Evolutionary conservation across 1,140 invertebrate genomes (phyloP), one percentile per base, ranked within the genome.

Genomic region (Ericerus pela): DNA sequence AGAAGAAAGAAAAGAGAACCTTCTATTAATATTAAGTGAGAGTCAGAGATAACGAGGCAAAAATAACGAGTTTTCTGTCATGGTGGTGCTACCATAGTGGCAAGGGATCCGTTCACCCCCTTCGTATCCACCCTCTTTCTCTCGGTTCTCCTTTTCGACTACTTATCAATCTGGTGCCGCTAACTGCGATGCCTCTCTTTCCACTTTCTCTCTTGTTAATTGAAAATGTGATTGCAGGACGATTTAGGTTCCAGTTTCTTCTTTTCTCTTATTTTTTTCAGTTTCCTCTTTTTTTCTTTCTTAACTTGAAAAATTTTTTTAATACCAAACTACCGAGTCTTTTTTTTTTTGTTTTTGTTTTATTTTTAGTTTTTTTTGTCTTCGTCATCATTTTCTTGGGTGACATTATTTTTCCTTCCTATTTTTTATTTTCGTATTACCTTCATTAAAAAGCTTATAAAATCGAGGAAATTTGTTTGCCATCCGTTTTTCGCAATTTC

Each of bases 51-150:
- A 47, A 47, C 41, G 41, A 47, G 41, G 41, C 41, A 47, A 47
- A 47, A 47, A 47, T 47, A 47, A 47, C 41, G 41, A 47, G 41
- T 47, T 47, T 47, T 47, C 41, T 47, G 41, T 47, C 41, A 47
- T 47, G 41, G 41, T 47, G 41, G 41, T 47, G 41, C 41, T 47
- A 47, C 41, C 41, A 47, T 47, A 47, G 41, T 47, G 41, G 41
- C 41, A 47, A 47, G 41, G 41, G 41, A 47, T 47, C 41, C 41
- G 10, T 47, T 38, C 20, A 38, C 36, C 36, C 36, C 5, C 20
- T 16, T 5, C 36, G 14, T 18, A n/a, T 38, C 4, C 36, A 14
- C 36, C 36, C 14, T 14, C 5, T 18, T 6, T 38, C 36, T 18
- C n/a, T 16, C 36, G 36, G 14, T 18, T 16, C 16, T 24, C 14